Percentiles rank a stretch among this genome's conserved stretches.
These are phyloP conservation scores for Macrophya alboannulata DNA, from an alignment of 2,888 invertebrate genomes.

Conservation along the genomic window DNA sequence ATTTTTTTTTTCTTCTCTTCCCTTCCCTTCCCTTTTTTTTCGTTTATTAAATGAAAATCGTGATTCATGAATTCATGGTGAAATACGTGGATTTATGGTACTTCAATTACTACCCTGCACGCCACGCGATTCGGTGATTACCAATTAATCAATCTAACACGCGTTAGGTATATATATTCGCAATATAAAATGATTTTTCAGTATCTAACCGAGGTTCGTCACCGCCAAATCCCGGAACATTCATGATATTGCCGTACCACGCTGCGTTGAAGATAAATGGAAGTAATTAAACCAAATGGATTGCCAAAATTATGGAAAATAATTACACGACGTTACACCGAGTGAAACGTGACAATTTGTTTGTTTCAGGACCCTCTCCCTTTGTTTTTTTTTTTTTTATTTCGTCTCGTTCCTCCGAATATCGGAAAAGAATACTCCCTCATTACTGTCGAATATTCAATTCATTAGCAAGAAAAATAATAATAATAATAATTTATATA, in stretches of 20 bases:
- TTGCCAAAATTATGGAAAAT: constrained; percentile 10
- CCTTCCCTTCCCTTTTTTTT: background rate
- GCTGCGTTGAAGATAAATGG: background rate
- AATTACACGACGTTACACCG: background rate
- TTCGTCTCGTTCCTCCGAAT: background rate
- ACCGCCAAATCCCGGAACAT: background rate
- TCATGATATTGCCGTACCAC: background rate
- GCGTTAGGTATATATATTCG: background rate
- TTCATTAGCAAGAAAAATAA: background rate
- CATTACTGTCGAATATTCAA: background rate
- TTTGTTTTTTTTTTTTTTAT: background rate
- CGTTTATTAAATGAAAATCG: background rate
- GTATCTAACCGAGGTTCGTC: constrained; percentile 5
- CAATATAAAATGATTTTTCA: background rate
- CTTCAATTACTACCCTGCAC: background rate
- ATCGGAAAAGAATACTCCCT: background rate
- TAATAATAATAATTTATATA: too few relatives aligned
- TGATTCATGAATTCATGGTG: background rate
- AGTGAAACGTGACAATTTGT: background rate
- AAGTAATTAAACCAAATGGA: background rate
- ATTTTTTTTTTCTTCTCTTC: background rate
- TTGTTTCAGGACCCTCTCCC: background rate
- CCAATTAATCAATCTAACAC: background rate
- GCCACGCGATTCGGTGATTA: background rate
- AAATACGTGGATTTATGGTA: background rate